A percentile compares a stretch with the other conserved stretches of the same genome.
Conservation (phyloP, 2,888 invertebrate genomes). For the Melinaea menophilus region DNA sequence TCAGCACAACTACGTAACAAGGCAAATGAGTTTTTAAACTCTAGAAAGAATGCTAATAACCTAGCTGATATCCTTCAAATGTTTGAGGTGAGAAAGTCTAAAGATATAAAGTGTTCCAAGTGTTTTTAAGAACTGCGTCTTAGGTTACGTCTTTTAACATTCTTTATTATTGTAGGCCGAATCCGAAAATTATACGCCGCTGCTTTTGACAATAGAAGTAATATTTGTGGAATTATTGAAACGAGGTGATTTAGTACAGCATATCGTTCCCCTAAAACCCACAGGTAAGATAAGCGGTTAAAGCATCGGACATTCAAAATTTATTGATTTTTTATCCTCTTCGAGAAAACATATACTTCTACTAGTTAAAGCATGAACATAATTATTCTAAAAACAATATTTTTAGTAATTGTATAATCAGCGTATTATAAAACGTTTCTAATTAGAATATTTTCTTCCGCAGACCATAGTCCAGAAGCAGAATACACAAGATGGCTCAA, state of each 20-base stretch:
- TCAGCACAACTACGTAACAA: slow-evolving; percentile 82
- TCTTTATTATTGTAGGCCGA: slow-evolving; percentile 60
- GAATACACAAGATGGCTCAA: slow-evolving; percentile 83
- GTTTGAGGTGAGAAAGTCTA: slow-evolving; percentile 76
- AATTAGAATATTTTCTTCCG: not conserved
- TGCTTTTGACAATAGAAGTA: slow-evolving; percentile 83
- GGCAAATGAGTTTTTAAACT: slow-evolving; percentile 84
- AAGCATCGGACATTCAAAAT: slow-evolving; percentile 28
- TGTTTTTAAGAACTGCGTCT: slow-evolving; percentile 33
- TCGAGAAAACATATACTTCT: slow-evolving; percentile 6
- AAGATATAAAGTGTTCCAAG: slow-evolving; percentile 20
- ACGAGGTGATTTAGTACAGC: slow-evolving; percentile 81
- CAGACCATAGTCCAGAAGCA: slow-evolving; percentile 74
- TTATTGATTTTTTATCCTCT: slow-evolving; percentile 49
- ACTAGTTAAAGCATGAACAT: no score
- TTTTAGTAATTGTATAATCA: not conserved
- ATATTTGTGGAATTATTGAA: slow-evolving; percentile 83
- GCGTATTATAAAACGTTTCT: not conserved
- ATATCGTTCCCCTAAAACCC: slow-evolving; percentile 78
- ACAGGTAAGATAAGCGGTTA: slow-evolving; percentile 55
- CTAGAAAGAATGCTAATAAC: slow-evolving; percentile 80
- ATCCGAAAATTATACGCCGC: slow-evolving; percentile 72
- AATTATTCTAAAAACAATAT: no score
- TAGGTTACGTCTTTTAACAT: slow-evolving; percentile 44
- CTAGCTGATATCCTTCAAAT: slow-evolving; percentile 82